Percentiles rank a stretch among this genome's conserved stretches.
These are phyloP conservation scores for Ectobius pallidus DNA, from an alignment of 2,888 invertebrate species.

Conservation along the genomic window DNA sequence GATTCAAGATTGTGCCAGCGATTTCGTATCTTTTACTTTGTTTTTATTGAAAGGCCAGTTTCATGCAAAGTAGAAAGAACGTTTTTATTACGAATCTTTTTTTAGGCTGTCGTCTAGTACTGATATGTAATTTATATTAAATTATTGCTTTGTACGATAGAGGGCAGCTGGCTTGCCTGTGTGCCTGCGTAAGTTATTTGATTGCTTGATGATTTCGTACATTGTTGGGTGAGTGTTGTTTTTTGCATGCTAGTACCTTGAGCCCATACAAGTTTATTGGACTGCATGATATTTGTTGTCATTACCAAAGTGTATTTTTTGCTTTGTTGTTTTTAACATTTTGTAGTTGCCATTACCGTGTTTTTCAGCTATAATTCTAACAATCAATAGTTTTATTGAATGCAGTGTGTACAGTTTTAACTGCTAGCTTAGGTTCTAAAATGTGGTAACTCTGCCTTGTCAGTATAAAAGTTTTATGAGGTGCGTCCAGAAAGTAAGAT, in stretches of 20 bases:
- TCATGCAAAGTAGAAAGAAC: too few relatives aligned
- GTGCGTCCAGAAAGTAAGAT: too few relatives aligned
- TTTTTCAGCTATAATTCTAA: conserved; percentile 3
- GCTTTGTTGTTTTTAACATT: not conserved
- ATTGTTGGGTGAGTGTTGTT: not conserved
- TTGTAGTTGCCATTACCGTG: conserved; percentile 2
- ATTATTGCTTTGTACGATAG: not conserved
- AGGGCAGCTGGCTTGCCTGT: not conserved
- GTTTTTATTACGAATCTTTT: too few relatives aligned
- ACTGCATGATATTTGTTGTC: not conserved
- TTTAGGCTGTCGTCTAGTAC: too few relatives aligned
- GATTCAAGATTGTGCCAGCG: too few relatives aligned
- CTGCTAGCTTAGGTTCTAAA: not conserved
- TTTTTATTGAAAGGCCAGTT: too few relatives aligned
- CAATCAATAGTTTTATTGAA: too few relatives aligned
- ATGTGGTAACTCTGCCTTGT: too few relatives aligned
- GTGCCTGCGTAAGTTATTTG: not conserved
- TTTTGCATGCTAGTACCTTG: not conserved
- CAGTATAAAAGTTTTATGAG: too few relatives aligned
- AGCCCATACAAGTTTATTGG: not conserved
- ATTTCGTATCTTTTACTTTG: too few relatives aligned
- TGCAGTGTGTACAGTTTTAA: too few relatives aligned
- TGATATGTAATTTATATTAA: not conserved
- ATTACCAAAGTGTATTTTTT: not conserved
- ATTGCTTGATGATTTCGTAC: not conserved